Percentiles rank a stretch among this genome's conserved stretches.
phyloP scores from a whole-genome alignment of 2,797 vertebrate genomes.

The Benthosema pterotum region DNA sequence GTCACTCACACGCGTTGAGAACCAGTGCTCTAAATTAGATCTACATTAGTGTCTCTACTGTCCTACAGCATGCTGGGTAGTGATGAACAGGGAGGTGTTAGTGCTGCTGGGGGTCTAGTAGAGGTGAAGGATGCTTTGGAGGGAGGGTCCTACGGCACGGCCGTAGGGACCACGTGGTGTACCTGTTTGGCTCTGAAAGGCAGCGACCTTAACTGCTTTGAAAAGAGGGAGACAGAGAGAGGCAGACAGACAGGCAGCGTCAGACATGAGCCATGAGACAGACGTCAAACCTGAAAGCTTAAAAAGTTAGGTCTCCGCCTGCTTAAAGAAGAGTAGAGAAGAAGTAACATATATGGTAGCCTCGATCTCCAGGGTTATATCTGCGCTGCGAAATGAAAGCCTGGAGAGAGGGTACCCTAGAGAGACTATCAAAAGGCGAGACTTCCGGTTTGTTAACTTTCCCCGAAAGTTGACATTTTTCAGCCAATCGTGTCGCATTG shows the following conservation, averaged over 20 bases:
- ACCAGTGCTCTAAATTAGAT: conserved; percentile 6
- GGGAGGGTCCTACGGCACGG: conserved; percentile 6
- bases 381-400: too few species aligned
- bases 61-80: conserved; percentile 61
- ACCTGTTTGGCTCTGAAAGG: conserved; percentile 90
- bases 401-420: too few species aligned
- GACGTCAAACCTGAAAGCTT: conserved; percentile 13
- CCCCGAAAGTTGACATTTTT: too few species aligned
- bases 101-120: conserved; percentile 31
- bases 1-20: neutral
- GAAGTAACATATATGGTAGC: too few species aligned
- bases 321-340: conserved; percentile 15
- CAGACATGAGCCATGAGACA: conserved; percentile 55
- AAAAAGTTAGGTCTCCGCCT: conserved; percentile 39
- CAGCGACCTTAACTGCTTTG: conserved; percentile 84
- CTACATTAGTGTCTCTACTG: conserved; percentile 12
- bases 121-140: conserved; percentile 25
- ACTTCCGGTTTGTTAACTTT: too few species aligned
- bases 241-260: conserved; percentile 50
- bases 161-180: conserved; percentile 70
- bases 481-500: too few species aligned
- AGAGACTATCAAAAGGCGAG: too few species aligned
- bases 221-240: conserved; percentile 65
- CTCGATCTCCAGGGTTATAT: too few species aligned
- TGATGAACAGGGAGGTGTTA: conserved; percentile 29